Evolutionary conservation across 2,113 vertebrate genomes (phyloP).

Genomic region (Phyllostomus hastatus): DNA sequence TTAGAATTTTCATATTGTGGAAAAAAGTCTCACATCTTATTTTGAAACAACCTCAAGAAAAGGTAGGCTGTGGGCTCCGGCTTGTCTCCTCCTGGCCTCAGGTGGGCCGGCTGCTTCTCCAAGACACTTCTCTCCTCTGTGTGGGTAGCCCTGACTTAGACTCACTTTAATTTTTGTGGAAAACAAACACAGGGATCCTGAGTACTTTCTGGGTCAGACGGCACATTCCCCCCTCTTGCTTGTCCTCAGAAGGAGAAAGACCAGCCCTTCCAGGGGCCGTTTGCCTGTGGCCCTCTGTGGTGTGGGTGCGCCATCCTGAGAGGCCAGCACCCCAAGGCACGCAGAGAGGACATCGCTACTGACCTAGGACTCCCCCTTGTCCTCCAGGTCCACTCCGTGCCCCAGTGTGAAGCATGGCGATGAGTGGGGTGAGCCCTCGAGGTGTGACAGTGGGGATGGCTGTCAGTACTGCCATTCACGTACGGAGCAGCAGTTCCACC

Average conservation of each 20-base stretch:
- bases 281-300: not conserved
- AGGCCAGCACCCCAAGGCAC: not conserved
- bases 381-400: conserved; percentile 90
- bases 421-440: conserved; percentile 94
- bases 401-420: conserved; percentile 94
- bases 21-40: not conserved
- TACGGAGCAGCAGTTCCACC: conserved; percentile 95
- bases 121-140: accelerated
- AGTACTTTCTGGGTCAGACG: accelerated
- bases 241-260: not conserved
- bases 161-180: accelerated
- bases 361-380: not conserved
- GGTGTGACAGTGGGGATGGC: conserved; percentile 89
- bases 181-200: accelerated
- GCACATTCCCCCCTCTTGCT: accelerated
- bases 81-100: not conserved
- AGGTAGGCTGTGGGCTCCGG: too few species aligned
- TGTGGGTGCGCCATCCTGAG: too few species aligned
- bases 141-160: not conserved
- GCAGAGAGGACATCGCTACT: accelerated
- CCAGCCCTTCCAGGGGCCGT: not conserved
- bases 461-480: conserved; percentile 95
- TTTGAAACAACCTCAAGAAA: accelerated
- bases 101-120: not conserved
- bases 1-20: not conserved